These are phyloP conservation scores for Rousettus leschenaultii DNA, from an alignment of 2,113 vertebrate species.

Conservation along the genomic window DNA sequence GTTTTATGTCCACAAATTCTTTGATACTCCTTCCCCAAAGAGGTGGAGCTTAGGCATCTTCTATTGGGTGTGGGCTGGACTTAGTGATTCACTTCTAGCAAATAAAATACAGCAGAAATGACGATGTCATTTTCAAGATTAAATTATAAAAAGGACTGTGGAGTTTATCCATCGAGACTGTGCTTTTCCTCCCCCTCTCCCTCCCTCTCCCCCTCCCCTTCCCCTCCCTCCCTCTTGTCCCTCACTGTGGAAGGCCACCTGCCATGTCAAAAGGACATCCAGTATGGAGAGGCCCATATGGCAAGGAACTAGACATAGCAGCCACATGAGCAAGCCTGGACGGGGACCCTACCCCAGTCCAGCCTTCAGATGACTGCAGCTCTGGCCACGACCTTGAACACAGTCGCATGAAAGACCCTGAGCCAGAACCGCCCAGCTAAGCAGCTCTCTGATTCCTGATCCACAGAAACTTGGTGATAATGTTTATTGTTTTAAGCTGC, in stretches of 20 bases:
- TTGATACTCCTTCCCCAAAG: neutral
- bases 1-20: neutral
- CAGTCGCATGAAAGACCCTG: neutral
- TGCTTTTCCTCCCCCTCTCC: neutral
- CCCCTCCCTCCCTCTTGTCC: neutral
- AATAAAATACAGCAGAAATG: neutral
- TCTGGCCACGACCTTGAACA: neutral
- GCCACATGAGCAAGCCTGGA: neutral
- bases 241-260: neutral
- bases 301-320: neutral
- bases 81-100: neutral
- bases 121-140: neutral
- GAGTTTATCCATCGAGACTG: neutral
- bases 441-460: neutral
- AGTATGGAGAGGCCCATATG: neutral
- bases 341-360: neutral
- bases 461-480: neutral
- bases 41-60: neutral
- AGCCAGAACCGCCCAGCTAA: neutral
- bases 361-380: neutral
- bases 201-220: neutral
- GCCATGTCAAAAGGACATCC: neutral
- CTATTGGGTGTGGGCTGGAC: neutral
- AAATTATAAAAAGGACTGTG: neutral
- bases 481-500: neutral